Evolutionary conservation across 1,140 invertebrate genomes (phyloP), one percentile per base, ranked within the genome.

Genomic region (Colletes latitarsis): DNA sequence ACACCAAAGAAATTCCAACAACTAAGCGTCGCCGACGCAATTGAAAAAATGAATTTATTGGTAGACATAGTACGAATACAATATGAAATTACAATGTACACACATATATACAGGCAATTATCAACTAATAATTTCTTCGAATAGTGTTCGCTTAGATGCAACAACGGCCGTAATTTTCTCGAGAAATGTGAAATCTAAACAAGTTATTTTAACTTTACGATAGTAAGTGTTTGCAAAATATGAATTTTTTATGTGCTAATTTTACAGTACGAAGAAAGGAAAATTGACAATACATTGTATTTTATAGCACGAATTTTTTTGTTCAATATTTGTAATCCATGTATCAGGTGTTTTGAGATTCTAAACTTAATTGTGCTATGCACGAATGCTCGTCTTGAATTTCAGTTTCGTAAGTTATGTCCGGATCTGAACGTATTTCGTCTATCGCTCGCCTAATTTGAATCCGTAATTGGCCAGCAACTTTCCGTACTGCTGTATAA

Each of bases 391-490:
- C 77, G 43, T 88, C 77, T 55, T 87, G 73, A 64, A 77, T 82
- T 62, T 84, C 72, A 39, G 71, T 43, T 49, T 84, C 74, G 10
- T 17, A 49, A 41, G 83, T 82, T 19, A 80, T 83, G 17, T 89
- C 83, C 10, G 85, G 75, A 60, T 88, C 79, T 15, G 75, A 72
- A n/a, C 81, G 82, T 8, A 88, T 85, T 19, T 88, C 87, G 43
- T 90, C 91, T 46, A 89, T 84, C 0, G 68, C 85, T 39, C 87
- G 74, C 57, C 76, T 89, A 12, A 93, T 89, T 46, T 92, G 90
- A 46, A 81, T 64, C 21, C 91, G 90, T 8, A 93, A 75, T 68
- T 93, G 91, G 21, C 82, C 80, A 14, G 92, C 90, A 3, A 91
- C 74, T 81, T 92, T 93, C 43, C 89, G 86, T 12, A 91, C 87